phyloP scores from a whole-genome alignment of 2,113 vertebrate species.

The Heterotilapia buettikoferi region DNA sequence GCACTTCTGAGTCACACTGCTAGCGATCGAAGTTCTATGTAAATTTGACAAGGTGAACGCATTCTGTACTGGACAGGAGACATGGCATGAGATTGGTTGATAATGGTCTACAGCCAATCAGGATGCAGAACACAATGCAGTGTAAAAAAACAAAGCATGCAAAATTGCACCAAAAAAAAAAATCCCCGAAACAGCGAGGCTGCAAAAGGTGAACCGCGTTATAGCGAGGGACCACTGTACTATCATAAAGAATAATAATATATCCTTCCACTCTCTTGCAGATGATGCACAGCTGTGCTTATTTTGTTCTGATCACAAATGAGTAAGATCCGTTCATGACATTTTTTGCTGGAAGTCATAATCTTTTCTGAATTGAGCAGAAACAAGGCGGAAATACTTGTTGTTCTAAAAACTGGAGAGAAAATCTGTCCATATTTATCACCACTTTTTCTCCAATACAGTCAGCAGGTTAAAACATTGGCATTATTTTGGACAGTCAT shows the following conservation, averaged over 20 bases:
- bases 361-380: not conserved
- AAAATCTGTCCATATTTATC: not conserved
- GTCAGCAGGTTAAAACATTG: not conserved
- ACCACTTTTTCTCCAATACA: not conserved
- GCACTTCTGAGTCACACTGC: not conserved
- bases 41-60: not conserved
- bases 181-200: rapidly evolving
- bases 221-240: not conserved
- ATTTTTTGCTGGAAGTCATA: not conserved
- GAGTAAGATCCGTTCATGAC: not conserved
- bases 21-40: not conserved
- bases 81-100: not conserved
- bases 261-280: not conserved
- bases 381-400: not conserved
- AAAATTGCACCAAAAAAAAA: not conserved
- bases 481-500: not conserved
- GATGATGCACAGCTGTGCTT: not conserved
- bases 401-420: not conserved
- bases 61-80: not conserved
- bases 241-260: not conserved
- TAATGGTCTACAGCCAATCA: too few species aligned
- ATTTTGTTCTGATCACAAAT: not conserved
- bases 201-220: not conserved
- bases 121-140: too few species aligned
- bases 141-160: not conserved